Evolutionary conservation across 2,113 vertebrate species (phyloP).

Genomic region (Eulemur macaco): DNA sequence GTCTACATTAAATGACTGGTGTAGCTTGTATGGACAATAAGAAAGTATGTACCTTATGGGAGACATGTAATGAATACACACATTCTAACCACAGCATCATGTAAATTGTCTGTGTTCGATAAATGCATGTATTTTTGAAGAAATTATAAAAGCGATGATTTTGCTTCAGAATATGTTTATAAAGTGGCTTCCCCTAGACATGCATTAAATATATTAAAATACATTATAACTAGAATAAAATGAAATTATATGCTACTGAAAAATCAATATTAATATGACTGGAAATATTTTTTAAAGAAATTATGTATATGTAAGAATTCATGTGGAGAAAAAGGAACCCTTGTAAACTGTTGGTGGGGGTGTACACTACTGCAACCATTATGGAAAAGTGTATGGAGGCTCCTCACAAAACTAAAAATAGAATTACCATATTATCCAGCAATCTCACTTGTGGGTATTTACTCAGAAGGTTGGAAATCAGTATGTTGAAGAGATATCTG

Average conservation of each 20-base stretch:
- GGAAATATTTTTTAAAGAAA: not conserved
- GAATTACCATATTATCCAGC: not conserved
- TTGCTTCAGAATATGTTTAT: not conserved
- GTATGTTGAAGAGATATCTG: not conserved
- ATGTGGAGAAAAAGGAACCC: not conserved
- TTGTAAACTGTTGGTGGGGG: not conserved
- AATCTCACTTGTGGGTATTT: not conserved
- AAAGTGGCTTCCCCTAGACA: not conserved
- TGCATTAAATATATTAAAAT: not conserved
- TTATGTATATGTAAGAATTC: not conserved
- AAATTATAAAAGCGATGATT: not conserved
- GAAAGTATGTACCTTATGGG: not conserved
- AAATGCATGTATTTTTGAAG: not conserved
- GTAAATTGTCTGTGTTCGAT: not conserved
- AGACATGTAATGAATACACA: not conserved
- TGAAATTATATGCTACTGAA: not conserved
- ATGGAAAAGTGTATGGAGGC: not conserved
- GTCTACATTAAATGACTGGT: not conserved
- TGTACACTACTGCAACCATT: not conserved
- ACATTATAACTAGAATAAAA: not conserved
- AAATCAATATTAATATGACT: not conserved
- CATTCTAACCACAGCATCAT: not conserved
- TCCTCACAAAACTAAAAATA: not conserved
- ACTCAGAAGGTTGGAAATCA: not conserved
- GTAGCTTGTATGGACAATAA: not conserved